Evolutionary conservation across 2,888 invertebrate species (phyloP).

Genomic region (Caradrina kadenii): DNA sequence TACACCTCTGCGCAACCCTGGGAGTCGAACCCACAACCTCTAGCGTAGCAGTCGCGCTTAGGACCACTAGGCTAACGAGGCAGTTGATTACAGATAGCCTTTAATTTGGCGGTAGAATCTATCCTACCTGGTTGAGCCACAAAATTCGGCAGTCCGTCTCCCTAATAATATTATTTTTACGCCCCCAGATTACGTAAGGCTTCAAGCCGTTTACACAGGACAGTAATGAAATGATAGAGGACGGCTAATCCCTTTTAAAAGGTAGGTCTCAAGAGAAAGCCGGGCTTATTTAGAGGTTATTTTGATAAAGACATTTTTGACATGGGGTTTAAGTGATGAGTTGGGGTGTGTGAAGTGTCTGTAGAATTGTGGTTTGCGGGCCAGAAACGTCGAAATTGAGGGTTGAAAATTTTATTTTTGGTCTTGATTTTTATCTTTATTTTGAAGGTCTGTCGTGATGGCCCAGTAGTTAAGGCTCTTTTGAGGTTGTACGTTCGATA

Average conservation of each 20-base stretch:
- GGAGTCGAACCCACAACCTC: too few species aligned
- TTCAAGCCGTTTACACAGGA: conserved; percentile 35
- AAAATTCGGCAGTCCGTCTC: conserved; percentile 6
- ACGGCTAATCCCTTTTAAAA: conserved; percentile 56
- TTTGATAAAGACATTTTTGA: conserved; percentile 46
- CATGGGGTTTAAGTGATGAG: conserved; percentile 38
- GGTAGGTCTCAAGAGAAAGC: conserved; percentile 42
- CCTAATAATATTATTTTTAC: conserved; percentile 47
- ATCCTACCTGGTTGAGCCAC: background rate
- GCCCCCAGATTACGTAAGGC: conserved; percentile 22
- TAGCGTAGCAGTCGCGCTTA: too few species aligned
- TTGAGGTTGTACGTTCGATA: too few species aligned
- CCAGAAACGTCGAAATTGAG: background rate
- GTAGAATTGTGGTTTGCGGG: conserved; percentile 7
- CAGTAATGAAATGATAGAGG: conserved; percentile 56
- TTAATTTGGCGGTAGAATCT: background rate
- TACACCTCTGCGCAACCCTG: too few species aligned
- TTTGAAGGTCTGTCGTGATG: too few species aligned
- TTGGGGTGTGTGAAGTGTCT: conserved; percentile 24
- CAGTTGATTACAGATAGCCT: too few species aligned
- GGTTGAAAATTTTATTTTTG: background rate
- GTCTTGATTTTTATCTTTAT: background rate
- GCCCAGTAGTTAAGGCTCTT: too few species aligned
- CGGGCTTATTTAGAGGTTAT: conserved; percentile 41
- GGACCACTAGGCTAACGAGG: too few species aligned